These are phyloP conservation scores for Aspidapion aeneum DNA, from an alignment of 2,888 invertebrate genomes.

Conservation along the genomic window DNA sequence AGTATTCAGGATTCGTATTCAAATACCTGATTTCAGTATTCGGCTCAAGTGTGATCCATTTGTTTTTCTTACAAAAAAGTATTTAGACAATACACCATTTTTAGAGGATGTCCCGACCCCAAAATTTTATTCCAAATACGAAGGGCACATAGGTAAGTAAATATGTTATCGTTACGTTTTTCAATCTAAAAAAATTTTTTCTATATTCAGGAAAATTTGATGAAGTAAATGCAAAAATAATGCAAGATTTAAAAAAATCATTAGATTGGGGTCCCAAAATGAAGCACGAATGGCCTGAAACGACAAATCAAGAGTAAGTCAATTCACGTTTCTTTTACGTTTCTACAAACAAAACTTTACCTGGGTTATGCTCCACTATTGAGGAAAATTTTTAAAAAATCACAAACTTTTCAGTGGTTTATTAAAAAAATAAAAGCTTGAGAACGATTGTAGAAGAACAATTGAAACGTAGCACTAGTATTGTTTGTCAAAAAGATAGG, in stretches of 20 bases:
- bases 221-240: constrained; percentile 32
- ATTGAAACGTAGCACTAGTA: too few species aligned
- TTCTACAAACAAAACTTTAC: constrained; percentile 1
- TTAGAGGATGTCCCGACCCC: constrained; percentile 37
- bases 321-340: constrained; percentile 7
- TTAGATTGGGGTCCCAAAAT: constrained; percentile 37
- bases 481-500: too few species aligned
- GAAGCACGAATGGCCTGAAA: constrained; percentile 40
- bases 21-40: too few species aligned
- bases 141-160: constrained; percentile 30
- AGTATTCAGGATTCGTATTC: too few species aligned
- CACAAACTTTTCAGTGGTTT: too few species aligned
- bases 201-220: constrained; percentile 12
- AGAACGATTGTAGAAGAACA: too few species aligned
- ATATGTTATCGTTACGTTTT: background rate
- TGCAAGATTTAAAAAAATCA: constrained; percentile 33
- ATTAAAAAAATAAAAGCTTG: too few species aligned
- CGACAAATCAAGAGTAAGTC: constrained; percentile 39
- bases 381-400: too few species aligned
- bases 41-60: too few species aligned
- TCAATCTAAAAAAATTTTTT: background rate
- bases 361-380: too few species aligned
- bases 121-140: constrained; percentile 44
- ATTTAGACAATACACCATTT: too few species aligned
- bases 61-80: too few species aligned